Percentiles rank a stretch among this genome's conserved stretches.
Conservation (phyloP, 2,797 vertebrate genomes). For the Jordanella pulchra region DNA sequence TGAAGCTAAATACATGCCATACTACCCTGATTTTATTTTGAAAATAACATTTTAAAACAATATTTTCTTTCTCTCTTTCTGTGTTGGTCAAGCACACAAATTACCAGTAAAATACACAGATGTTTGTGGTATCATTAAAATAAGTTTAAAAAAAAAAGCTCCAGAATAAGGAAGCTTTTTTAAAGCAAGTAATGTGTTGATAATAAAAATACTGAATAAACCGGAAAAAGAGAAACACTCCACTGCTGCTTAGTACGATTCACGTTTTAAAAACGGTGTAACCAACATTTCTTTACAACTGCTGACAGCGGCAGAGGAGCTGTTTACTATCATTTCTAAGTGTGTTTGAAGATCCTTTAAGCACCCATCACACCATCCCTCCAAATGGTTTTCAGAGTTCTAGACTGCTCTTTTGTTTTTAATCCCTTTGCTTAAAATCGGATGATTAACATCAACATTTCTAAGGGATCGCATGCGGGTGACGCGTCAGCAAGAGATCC, state of each 20-base stretch:
- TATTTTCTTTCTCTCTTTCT: not conserved
- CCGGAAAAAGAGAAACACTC: not conserved
- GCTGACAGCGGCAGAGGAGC: constrained; percentile 15
- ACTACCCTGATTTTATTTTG: not conserved
- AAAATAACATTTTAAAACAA: not conserved
- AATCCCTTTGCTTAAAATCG: constrained; percentile 38
- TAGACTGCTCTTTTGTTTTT: constrained; percentile 42
- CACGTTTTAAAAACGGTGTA: not conserved
- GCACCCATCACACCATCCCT: constrained; percentile 21
- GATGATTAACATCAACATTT: constrained; percentile 51
- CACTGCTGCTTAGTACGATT: not conserved
- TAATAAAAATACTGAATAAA: not conserved
- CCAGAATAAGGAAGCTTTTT: not conserved
- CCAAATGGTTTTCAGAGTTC: constrained; percentile 44
- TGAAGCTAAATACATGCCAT: not conserved
- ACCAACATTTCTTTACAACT: constrained; percentile 4
- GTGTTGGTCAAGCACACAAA: not conserved
- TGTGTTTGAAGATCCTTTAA: constrained; percentile 29
- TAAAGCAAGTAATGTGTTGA: not conserved
- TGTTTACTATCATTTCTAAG: constrained; percentile 1
- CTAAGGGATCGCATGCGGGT: constrained; percentile 34
- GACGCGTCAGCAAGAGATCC: constrained; percentile 52
- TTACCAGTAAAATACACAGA: not conserved
- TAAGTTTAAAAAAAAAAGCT: no score
- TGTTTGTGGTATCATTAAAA: not conserved